Evolutionary conservation across 1,140 invertebrate genomes (phyloP).

Genomic region (Drosophila pandora): DNA sequence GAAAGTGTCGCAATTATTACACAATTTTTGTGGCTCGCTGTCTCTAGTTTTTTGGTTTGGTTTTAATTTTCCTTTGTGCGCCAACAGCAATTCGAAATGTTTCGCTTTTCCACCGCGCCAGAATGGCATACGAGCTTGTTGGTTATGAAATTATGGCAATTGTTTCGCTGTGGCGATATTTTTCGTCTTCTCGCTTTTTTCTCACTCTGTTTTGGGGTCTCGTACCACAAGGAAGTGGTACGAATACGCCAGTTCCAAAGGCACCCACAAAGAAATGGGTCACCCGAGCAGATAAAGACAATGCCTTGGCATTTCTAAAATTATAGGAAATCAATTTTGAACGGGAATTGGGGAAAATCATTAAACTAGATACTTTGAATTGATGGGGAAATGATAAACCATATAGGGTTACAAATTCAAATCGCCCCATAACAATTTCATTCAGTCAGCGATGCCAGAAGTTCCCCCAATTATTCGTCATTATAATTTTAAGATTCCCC

Average conservation of each 20-base stretch:
- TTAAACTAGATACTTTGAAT: neutral
- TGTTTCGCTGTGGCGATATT: constrained; percentile 61
- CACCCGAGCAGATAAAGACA: constrained; percentile 15
- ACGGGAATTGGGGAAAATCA: neutral
- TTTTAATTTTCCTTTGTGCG: constrained; percentile 46
- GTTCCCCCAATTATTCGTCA: constrained; percentile 23
- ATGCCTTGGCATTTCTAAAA: constrained; percentile 32
- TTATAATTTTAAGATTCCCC: constrained; percentile 14
- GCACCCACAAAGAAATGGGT: constrained; percentile 41
- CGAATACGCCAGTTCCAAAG: constrained; percentile 27
- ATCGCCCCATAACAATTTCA: constrained; percentile 16
- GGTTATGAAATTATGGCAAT: constrained; percentile 77
- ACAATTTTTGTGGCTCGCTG: constrained; percentile 58
- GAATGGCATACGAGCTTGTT: constrained; percentile 65
- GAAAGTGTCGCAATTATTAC: constrained; percentile 78
- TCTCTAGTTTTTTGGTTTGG: constrained; percentile 20
- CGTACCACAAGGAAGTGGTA: constrained; percentile 48
- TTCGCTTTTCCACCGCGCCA: constrained; percentile 44
- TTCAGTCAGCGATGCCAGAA: constrained; percentile 21
- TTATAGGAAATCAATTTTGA: constrained; percentile 48
- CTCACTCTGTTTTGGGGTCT: constrained; percentile 31
- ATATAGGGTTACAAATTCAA: constrained; percentile 21
- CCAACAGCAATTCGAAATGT: constrained; percentile 57
- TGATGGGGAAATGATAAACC: constrained; percentile 1
- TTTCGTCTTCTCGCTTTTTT: constrained; percentile 31